These are phyloP conservation scores for Ginglymostoma cirratum DNA, from an alignment of 2,113 vertebrate species.

Conservation along the genomic window DNA sequence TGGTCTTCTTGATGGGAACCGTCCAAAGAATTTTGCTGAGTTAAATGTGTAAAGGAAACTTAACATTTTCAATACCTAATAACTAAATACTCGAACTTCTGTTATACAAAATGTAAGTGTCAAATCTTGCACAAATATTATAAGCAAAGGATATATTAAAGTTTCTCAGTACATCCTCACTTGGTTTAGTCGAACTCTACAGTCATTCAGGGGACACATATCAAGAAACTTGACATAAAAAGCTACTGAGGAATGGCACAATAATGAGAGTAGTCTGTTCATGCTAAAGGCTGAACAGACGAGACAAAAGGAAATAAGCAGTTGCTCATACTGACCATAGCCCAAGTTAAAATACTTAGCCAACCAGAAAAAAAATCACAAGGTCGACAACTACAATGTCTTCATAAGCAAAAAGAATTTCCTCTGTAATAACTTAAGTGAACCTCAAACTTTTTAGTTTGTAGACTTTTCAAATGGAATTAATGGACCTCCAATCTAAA, in stretches of 20 bases:
- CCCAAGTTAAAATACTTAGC: not conserved
- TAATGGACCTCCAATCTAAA: not conserved
- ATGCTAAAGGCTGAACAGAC: no score
- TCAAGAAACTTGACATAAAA: not conserved
- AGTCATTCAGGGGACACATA: not conserved
- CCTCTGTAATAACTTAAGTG: not conserved
- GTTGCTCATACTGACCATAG: not conserved
- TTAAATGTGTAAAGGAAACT: constrained; percentile 61
- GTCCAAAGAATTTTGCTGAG: constrained; percentile 72
- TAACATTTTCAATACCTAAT: constrained; percentile 34
- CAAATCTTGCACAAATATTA: not conserved
- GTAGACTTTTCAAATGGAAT: not conserved
- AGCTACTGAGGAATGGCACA: not conserved
- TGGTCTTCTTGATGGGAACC: constrained; percentile 65
- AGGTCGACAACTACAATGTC: no score
- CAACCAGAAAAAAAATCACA: not conserved
- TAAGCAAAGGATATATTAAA: not conserved
- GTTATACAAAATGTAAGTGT: not conserved
- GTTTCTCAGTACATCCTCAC: not conserved
- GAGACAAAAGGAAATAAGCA: not conserved
- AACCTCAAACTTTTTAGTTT: not conserved
- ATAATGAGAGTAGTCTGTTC: not conserved
- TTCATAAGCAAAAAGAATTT: not conserved
- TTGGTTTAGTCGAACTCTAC: not conserved
- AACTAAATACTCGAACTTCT: not conserved